Evolutionary conservation across 2,113 vertebrate genomes (phyloP).

Genomic region (Cottus gobio): DNA sequence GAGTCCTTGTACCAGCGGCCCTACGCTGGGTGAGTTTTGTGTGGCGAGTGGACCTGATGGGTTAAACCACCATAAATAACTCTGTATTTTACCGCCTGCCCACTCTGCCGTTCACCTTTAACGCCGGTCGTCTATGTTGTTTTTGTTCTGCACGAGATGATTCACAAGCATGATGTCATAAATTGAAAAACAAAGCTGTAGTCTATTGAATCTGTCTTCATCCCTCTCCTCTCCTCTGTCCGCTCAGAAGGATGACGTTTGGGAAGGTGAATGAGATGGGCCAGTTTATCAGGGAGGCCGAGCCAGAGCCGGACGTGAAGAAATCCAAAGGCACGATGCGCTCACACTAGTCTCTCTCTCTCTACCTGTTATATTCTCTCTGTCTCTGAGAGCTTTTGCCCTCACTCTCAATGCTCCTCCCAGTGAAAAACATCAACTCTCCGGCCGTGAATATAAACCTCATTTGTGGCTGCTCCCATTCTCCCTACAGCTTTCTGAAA

Average conservation of each 20-base stretch:
- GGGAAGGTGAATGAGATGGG: constrained; percentile 97
- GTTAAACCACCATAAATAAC: not conserved
- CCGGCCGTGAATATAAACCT: constrained; percentile 43
- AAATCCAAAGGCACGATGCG: constrained; percentile 92
- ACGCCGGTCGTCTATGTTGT: not conserved
- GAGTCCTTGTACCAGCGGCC: constrained; percentile 96
- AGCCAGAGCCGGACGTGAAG: constrained; percentile 98
- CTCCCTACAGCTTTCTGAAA: constrained; percentile 45
- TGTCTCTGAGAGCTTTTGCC: constrained; percentile 5
- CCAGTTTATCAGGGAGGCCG: constrained; percentile 97
- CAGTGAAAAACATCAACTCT: constrained; percentile 28
- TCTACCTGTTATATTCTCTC: not conserved
- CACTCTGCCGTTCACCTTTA: not conserved
- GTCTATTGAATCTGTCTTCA: constrained; percentile 37
- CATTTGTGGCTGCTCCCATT: constrained; percentile 20
- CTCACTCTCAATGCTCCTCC: constrained; percentile 21
- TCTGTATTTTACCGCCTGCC: not conserved
- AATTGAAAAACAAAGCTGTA: constrained; percentile 24
- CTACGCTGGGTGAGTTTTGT: constrained; percentile 93
- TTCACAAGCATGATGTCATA: not conserved
- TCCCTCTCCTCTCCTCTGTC: constrained; percentile 43
- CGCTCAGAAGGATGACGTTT: constrained; percentile 94
- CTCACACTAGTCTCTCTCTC: not conserved
- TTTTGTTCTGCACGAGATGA: constrained; percentile 16
- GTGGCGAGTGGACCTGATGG: not conserved